These are phyloP conservation scores for Amblyopsis rosae DNA, from an alignment of 2,113 vertebrate genomes.

Conservation along the genomic window DNA sequence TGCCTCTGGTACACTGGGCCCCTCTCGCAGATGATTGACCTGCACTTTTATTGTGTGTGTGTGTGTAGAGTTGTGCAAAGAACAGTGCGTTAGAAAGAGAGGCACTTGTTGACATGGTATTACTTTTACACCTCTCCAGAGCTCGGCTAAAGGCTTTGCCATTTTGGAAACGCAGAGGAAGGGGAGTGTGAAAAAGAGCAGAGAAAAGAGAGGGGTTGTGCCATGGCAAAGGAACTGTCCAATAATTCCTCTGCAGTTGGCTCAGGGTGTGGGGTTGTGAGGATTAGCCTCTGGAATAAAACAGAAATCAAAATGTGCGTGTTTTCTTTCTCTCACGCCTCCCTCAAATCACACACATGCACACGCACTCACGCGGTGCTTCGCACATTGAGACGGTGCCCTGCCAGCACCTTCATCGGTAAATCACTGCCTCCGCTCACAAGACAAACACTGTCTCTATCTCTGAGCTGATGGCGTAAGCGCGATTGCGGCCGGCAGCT, in stretches of 20 bases:
- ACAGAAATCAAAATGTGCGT: slow-evolving; percentile 72
- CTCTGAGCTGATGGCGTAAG: no score
- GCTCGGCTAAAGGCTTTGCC: slow-evolving; percentile 63
- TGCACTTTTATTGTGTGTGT: slow-evolving; percentile 42
- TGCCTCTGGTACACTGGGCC: slow-evolving; percentile 45
- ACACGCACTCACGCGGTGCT: slow-evolving; percentile 35
- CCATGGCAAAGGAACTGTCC: slow-evolving; percentile 55
- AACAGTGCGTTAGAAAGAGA: slow-evolving; percentile 49
- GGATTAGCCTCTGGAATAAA: slow-evolving; percentile 76
- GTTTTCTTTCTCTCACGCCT: slow-evolving; percentile 68
- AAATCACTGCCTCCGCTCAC: slow-evolving; percentile 79
- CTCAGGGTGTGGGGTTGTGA: slow-evolving; percentile 66
- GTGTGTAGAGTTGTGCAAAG: slow-evolving; percentile 18
- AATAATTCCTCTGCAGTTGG: slow-evolving; percentile 73
- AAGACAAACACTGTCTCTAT: slow-evolving; percentile 64
- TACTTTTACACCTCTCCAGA: slow-evolving; percentile 70
- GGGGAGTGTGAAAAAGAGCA: no score
- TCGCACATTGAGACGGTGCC: slow-evolving; percentile 73
- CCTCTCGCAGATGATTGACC: slow-evolving; percentile 54
- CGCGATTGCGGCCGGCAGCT: neutral
- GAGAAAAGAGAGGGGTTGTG: slow-evolving; percentile 25
- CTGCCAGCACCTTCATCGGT: slow-evolving; percentile 72
- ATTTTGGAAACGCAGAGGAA: slow-evolving; percentile 62
- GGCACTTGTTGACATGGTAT: slow-evolving; percentile 69
- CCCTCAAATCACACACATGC: slow-evolving; percentile 10